phyloP scores from a whole-genome alignment of 2,797 vertebrate genomes.

The Coregonus sp. region DNA sequence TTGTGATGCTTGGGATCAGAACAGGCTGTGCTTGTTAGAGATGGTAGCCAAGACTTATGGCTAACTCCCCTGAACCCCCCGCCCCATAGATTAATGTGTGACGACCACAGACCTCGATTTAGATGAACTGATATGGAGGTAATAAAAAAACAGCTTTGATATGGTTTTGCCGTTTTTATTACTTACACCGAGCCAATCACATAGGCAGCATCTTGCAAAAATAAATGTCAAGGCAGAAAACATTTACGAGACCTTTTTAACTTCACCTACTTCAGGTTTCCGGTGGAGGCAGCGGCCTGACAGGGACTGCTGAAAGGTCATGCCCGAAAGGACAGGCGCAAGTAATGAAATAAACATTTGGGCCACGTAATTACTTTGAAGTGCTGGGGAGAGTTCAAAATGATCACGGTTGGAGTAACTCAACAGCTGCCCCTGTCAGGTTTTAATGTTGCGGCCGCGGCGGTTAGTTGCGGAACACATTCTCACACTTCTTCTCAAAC shows the following conservation, averaged over 20 bases:
- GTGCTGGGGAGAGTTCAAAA: slow-evolving; percentile 37
- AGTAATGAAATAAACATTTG: slow-evolving; percentile 71
- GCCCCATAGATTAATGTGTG: slow-evolving; percentile 42
- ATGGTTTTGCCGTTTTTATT: slow-evolving; percentile 59
- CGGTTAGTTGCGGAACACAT: not conserved
- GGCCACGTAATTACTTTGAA: slow-evolving; percentile 68
- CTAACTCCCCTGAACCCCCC: slow-evolving; percentile 33
- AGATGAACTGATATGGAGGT: slow-evolving; percentile 35
- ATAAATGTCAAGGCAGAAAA: slow-evolving; percentile 57
- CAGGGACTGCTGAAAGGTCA: slow-evolving; percentile 50
- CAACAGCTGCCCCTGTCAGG: not conserved
- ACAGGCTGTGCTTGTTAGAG: slow-evolving; percentile 51
- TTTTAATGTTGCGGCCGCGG: too few species aligned
- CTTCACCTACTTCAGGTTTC: slow-evolving; percentile 18
- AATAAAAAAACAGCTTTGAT: slow-evolving; percentile 43
- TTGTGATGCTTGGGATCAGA: slow-evolving; percentile 13
- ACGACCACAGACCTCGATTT: slow-evolving; percentile 27
- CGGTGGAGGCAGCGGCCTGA: slow-evolving; percentile 39
- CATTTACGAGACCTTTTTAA: slow-evolving; percentile 44
- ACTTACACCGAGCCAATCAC: slow-evolving; percentile 42
- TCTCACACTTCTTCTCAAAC: not conserved
- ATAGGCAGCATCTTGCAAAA: slow-evolving; percentile 37
- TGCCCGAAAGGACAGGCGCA: slow-evolving; percentile 32
- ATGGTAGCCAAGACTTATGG: slow-evolving; percentile 36
- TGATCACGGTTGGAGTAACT: not conserved